Base-by-base conservation (phyloP, 2,888 invertebrate species). In the Imbricaverruca yamaguchii region DNA sequence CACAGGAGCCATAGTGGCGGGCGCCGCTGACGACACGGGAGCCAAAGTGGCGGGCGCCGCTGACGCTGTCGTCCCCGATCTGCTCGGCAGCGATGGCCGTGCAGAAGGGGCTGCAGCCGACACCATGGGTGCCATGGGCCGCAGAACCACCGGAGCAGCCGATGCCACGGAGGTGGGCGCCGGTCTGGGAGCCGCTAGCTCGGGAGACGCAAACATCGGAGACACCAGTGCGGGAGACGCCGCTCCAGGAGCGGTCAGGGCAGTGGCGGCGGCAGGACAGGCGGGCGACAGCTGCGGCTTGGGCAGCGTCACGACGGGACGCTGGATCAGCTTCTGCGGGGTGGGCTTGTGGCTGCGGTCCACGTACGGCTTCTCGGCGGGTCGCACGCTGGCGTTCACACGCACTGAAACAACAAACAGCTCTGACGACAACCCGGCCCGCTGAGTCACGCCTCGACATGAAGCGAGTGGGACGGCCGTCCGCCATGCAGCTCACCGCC, bases 271-370 rank as follows among this genome's bases (percentile, higher is more conserved):
- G 74, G 74, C 74, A 39, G 12, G 12, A 7, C 4, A 59, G 59
- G 15, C 55, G 18, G 74, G 74, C 18, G 74, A 74, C 21, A 74
- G 74, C 55, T 55, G 74, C 53, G 74, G 74, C 74, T 74, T 74
- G 55, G 74, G 74, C 21, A 53, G 74, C 55, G 74, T 21, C 74
- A 55, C 53, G 21, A 39, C 39, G 3, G 74, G 74, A 9, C 74
- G 53, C 74, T 53, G 74, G 21, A 74, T 55, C 53, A 74, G 55
- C 74, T 74, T 74, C 21, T 55, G 74, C 21, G 74, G 74, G 55
- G 74, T 74, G 11, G 74, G 74, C 55, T 74, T 74, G 74, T 74
- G 74, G 21, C 74, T 74, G 55, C 74, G 74, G 74, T 74, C 74
- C 18, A 74, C 74, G 74, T 74, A 74, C 15, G 74, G 74, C 55